These are phyloP conservation scores for Ciconia nigra DNA, from an alignment of 2,797 vertebrate species.

Conservation along the genomic window DNA sequence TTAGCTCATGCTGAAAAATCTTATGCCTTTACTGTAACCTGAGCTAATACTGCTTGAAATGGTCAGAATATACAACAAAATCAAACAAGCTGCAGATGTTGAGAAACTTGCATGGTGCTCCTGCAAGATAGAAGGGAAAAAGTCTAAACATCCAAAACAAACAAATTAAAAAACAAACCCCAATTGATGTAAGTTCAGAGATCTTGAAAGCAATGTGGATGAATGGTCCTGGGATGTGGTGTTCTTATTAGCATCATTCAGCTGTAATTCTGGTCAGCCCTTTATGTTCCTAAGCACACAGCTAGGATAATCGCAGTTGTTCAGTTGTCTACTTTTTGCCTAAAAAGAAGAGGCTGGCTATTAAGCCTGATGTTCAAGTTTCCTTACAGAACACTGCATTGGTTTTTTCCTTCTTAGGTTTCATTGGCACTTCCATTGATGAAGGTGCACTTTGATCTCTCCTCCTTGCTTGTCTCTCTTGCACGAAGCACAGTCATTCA, in stretches of 20 bases:
- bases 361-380: neutral
- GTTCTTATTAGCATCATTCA: neutral
- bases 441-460: conserved; percentile 90
- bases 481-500: conserved; percentile 82
- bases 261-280: neutral
- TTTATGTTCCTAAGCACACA: neutral
- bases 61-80: neutral
- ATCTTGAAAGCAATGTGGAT: neutral
- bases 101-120: neutral
- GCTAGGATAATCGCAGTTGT: neutral
- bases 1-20: neutral
- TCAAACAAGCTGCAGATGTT: neutral
- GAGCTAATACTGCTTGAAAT: neutral
- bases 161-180: neutral
- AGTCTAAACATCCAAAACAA: neutral
- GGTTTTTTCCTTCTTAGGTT: conserved; percentile 71
- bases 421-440: conserved; percentile 82
- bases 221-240: neutral
- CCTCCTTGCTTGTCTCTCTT: conserved; percentile 80
- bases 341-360: neutral
- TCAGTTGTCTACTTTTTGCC: neutral
- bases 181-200: neutral
- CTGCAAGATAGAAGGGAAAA: neutral
- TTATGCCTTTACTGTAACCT: neutral
- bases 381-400: accelerated